Evolutionary conservation across 2,797 vertebrate genomes (phyloP), one percentile per base, ranked within the genome.

Genomic region (Poeciliopsis presidionis): DNA sequence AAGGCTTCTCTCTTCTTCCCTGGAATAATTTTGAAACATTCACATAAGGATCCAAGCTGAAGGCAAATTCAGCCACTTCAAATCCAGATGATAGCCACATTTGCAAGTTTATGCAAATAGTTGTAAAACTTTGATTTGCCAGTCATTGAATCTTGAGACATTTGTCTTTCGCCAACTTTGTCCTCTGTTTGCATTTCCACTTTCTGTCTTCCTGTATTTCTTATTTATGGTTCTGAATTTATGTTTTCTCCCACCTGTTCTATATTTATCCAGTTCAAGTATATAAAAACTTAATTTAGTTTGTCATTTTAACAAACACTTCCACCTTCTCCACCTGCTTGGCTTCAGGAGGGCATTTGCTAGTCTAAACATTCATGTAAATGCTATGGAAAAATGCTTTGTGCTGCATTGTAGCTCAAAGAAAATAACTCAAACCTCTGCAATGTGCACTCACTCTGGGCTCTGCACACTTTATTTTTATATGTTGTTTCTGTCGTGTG

Each of bases 331-430:
- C 86, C 90, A 85, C 81, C 89, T 93, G 92, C 81, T 81, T 81
- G 90, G 88, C 86, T 90, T 90, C 88, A 82, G 74, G 76, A 86
- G 88, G 59, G 43, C n/a, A 95, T 96, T 96, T 96, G 95, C 91
- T 83, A 95, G 93, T 95, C 95, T 95, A 95, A 95, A 94, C 89
- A 81, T 87, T 59, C 91, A 96, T 95, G 96, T 94, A 96, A 96
- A 96, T 96, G 49, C 78, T 94, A 96, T 96, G 95, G 92, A 95
- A 95, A 95, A 92, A 89, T 5, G 20, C 84, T 84, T 84, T 85
- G 91, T 93, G 84, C 86, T 80, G 79, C 85, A 75, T 87, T 90
- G 90, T 86, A 69, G 11, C 81, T 83, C 85, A 85, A 93, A 85
- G 87, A 92, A 82, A 93, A 91, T 86, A 84, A 73, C 41, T 30